Conservation (phyloP, 2,797 vertebrate genomes). For the Pteropus rufus region DNA sequence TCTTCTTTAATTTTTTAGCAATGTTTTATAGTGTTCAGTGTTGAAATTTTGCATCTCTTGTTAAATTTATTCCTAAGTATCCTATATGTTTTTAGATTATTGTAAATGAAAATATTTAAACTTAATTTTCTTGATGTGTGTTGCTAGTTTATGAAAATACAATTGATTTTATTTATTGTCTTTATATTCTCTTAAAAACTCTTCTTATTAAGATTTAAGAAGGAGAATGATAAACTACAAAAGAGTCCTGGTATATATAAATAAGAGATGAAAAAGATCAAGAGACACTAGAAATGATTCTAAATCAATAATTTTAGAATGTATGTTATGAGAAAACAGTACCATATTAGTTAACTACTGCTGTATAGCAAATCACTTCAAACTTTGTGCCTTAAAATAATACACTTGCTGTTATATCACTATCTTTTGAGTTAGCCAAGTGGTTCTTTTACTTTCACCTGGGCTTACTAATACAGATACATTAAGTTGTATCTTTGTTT, state of each 20-base stretch:
- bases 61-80: background rate
- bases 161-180: background rate
- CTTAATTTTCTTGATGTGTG: background rate
- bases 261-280: background rate
- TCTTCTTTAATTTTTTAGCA: background rate
- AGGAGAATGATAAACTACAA: background rate
- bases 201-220: background rate
- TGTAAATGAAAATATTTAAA: background rate
- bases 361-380: background rate
- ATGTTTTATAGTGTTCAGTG: background rate
- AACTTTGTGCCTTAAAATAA: background rate
- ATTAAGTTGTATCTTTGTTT: background rate
- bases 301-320: background rate
- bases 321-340: background rate
- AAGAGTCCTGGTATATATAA: background rate
- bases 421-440: background rate
- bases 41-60: background rate
- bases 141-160: background rate
- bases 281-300: background rate
- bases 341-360: background rate
- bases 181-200: background rate
- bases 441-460: background rate
- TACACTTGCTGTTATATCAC: background rate
- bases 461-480: background rate
- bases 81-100: background rate